Evolutionary conservation across 2,113 vertebrate species (phyloP).

Genomic region (Poicephalus gulielmi): DNA sequence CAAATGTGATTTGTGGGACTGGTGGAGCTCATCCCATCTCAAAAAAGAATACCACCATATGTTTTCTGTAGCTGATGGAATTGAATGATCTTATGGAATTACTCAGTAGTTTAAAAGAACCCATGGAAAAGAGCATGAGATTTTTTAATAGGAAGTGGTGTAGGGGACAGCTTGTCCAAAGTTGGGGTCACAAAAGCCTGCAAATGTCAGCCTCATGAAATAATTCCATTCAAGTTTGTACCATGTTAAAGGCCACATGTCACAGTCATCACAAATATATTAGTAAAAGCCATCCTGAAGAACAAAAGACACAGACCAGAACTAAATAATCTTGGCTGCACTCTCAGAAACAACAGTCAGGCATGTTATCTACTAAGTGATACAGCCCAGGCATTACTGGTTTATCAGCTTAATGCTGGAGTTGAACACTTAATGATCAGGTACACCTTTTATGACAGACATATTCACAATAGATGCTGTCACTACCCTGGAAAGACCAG

Average conservation of each 20-base stretch:
- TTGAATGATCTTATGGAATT: not conserved
- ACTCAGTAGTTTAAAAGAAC: not conserved
- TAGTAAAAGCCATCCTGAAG: not conserved
- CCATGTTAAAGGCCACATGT: not conserved
- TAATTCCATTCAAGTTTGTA: not conserved
- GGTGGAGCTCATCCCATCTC: not conserved
- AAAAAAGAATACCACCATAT: not conserved
- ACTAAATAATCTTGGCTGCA: not conserved
- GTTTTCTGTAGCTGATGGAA: not conserved
- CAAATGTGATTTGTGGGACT: not conserved
- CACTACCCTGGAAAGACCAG: not conserved
- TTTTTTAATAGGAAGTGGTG: not conserved
- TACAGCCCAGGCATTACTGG: not conserved
- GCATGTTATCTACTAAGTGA: not conserved
- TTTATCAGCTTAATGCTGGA: not conserved
- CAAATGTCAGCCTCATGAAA: not conserved
- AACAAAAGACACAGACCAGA: not conserved
- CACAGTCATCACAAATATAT: not conserved
- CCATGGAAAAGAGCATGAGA: not conserved
- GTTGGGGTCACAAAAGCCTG: not conserved
- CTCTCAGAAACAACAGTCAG: not conserved
- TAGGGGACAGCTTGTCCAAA: not conserved
- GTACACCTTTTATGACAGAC: not conserved
- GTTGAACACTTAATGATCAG: not conserved
- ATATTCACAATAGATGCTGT: not conserved